phyloP scores from a whole-genome alignment of 2,113 vertebrate genomes.

The Galemys pyrenaicus region DNA sequence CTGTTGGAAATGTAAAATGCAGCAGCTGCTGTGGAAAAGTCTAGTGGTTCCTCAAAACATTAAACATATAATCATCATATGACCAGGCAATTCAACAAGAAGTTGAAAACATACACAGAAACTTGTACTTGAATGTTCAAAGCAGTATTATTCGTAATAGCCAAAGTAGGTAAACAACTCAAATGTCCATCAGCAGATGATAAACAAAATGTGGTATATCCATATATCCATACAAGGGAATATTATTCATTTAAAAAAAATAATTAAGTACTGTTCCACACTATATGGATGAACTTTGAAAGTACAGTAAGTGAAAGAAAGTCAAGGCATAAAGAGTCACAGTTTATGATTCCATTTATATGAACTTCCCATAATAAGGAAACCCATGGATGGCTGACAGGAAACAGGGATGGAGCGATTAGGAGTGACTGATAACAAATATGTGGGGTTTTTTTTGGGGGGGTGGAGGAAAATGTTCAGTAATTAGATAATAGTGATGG shows the following conservation, averaged over 20 bases:
- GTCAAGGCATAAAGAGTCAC: background rate
- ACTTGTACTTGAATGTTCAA: background rate
- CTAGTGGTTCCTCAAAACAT: background rate
- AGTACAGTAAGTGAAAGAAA: background rate
- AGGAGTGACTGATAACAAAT: background rate
- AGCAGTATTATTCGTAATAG: conserved; percentile 19
- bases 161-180: conserved; percentile 12
- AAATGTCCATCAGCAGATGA: background rate
- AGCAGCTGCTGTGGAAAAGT: background rate
- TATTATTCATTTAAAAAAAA: conserved; percentile 17
- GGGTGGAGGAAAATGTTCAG: background rate
- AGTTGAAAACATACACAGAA: conserved; percentile 40
- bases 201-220: background rate
- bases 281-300: conserved; percentile 17
- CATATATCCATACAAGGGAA: background rate
- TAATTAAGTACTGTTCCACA: background rate
- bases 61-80: background rate
- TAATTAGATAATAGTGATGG: background rate
- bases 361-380: conserved; percentile 9
- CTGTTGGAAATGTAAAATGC: conserved; percentile 6
- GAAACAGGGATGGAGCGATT: background rate
- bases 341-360: background rate
- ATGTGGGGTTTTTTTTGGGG: background rate
- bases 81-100: background rate
- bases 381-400: background rate